Base-by-base conservation (phyloP, 2,797 vertebrate species). In the Pogoniulus pusillus region DNA sequence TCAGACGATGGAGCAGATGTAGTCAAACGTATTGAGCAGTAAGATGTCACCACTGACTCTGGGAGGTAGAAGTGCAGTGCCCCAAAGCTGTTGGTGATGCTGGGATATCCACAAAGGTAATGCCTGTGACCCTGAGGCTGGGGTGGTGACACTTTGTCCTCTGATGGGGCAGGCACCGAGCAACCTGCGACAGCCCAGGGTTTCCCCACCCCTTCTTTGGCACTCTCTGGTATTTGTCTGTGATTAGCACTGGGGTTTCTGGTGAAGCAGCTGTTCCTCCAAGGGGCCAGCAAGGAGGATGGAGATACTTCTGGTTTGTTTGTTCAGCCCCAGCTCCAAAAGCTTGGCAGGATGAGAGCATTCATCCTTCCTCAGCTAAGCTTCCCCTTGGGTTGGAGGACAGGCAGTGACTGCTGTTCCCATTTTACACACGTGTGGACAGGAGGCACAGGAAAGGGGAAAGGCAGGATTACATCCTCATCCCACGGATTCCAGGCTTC, bases 21-120 rank as follows among this genome's bases (percentile, higher is more conserved):
- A 39, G 41, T 34, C 39, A 41, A 66, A 89, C 74, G 17, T 39
- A n/a, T 15, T 3, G 9, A n/a, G 18, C 32, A 49, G 39, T 10
- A 62, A 14, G 55, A 27, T 1, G 2, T 20, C 30, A 37, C n/a
- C 1, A 0, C 45, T 62, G 30, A 34, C 34, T 45, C 6, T 0
- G 0, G 51, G 29, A 58, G 35, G 5, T 8, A 22, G 68, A 45
- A 19, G 16, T 57, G 35, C 29, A 53, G 30, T 4, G 7, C 15
- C 24, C 35, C 41, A 37, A 26, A 64, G 58, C 24, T 37, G 70
- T 47, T 19, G 51, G 57, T 58, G 69, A 10, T 49, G 51, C 66
- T 60, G 64, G 35, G 65, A 59, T 13, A n/a, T 7, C 23, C 71
- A 16, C 22, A 1, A 4, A 58, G 68, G 49, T n/a, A 62, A 26